A percentile compares a stretch with the other conserved stretches of the same genome.
These are phyloP conservation scores for Timandra comae DNA, from an alignment of 2,888 invertebrate genomes.

Conservation along the genomic window DNA sequence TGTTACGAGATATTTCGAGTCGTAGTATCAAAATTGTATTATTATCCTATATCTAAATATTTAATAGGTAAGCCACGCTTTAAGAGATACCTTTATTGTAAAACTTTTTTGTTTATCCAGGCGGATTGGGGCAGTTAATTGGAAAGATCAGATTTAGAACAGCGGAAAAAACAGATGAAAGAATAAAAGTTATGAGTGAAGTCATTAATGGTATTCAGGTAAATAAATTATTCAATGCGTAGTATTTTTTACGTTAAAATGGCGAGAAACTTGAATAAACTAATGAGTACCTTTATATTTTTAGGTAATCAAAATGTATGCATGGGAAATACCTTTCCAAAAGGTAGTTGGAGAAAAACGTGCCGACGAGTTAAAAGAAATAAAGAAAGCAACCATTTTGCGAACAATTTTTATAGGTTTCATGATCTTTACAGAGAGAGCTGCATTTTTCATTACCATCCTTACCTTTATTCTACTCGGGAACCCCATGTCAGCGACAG, in stretches of 20 bases:
- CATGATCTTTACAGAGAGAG: constrained; percentile 87
- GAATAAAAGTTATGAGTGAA: constrained; percentile 95
- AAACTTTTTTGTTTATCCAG: constrained; percentile 38
- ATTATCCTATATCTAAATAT: no score
- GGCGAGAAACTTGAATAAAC: no score
- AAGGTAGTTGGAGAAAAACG: constrained; percentile 84
- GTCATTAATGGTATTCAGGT: constrained; percentile 94
- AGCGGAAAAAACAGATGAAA: constrained; percentile 89
- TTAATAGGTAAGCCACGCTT: no score
- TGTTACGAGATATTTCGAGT: no score
- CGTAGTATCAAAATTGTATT: no score
- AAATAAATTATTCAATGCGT: no score
- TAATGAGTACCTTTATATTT: no score
- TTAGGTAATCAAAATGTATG: constrained; percentile 96
- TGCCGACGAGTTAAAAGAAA: constrained; percentile 72
- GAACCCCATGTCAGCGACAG: constrained; percentile 82
- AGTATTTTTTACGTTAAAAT: no score
- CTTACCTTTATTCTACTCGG: constrained; percentile 81
- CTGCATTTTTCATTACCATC: constrained; percentile 86
- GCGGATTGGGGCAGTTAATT: constrained; percentile 70
- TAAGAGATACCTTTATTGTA: no score
- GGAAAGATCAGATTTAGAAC: constrained; percentile 82
- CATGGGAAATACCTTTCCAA: constrained; percentile 94
- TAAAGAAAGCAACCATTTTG: constrained; percentile 79
- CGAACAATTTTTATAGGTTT: constrained; percentile 83